Evolutionary conservation across 2,888 invertebrate genomes (phyloP).

Genomic region (Drosophila emarginata): DNA sequence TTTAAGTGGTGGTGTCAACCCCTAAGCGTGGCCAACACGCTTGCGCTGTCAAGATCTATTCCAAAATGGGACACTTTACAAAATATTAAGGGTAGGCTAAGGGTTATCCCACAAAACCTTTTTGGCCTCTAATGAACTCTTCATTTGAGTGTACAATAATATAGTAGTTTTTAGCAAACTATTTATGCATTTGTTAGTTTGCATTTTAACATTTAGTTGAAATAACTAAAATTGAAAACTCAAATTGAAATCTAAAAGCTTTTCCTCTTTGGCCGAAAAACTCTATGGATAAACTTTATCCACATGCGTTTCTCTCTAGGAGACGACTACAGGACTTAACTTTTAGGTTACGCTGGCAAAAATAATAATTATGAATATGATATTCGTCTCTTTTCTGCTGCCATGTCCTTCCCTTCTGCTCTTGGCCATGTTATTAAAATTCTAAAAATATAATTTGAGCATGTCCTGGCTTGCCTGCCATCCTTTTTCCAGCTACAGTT

Average conservation of each 20-base stretch:
- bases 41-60: slow-evolving; percentile 53
- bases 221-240: slow-evolving; percentile 23
- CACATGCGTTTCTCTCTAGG: slow-evolving; percentile 10
- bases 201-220: slow-evolving; percentile 41
- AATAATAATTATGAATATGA: slow-evolving; percentile 73
- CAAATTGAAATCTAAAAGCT: slow-evolving; percentile 8
- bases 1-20: slow-evolving; percentile 39
- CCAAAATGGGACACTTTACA: slow-evolving; percentile 56
- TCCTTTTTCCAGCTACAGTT: slow-evolving; percentile 33
- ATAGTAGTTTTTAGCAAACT: neutral
- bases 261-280: slow-evolving; percentile 16
- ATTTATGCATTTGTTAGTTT: slow-evolving; percentile 12
- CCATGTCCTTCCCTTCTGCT: slow-evolving; percentile 15
- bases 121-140: slow-evolving; percentile 8
- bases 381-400: slow-evolving; percentile 37
- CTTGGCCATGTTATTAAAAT: slow-evolving; percentile 58
- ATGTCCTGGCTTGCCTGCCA: slow-evolving; percentile 25
- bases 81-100: slow-evolving; percentile 13
- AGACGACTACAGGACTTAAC: slow-evolving; percentile 24
- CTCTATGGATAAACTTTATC: slow-evolving; percentile 50
- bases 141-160: slow-evolving; percentile 13
- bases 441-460: slow-evolving; percentile 62
- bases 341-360: slow-evolving; percentile 64
- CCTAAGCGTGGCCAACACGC: slow-evolving; percentile 67
- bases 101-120: neutral